These are phyloP conservation scores for Sphaerodactylus townsendi DNA, from an alignment of 2,113 vertebrate species.

Conservation along the genomic window DNA sequence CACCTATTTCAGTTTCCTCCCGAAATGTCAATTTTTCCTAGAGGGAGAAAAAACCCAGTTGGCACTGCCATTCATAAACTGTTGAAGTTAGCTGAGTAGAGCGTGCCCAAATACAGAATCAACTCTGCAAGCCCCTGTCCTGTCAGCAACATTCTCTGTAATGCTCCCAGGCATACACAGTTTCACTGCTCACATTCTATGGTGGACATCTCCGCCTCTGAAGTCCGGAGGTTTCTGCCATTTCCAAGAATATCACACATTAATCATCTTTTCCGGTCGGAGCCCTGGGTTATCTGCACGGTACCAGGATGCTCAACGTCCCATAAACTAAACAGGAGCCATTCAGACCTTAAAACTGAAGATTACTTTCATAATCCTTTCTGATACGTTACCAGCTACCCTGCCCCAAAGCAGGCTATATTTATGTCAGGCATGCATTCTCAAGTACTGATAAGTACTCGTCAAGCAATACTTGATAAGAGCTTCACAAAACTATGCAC, in stretches of 20 bases:
- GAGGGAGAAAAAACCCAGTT: too few relatives aligned
- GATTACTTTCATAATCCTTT: neutral
- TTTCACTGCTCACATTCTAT: neutral
- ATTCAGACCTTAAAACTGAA: neutral
- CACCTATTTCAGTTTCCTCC: too few relatives aligned
- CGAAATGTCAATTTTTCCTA: too few relatives aligned
- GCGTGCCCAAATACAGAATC: neutral
- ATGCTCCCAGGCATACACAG: too few relatives aligned
- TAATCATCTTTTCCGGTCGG: neutral
- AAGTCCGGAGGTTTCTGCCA: neutral
- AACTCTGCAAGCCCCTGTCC: neutral
- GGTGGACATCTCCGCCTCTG: neutral
- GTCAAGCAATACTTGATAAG: too few relatives aligned
- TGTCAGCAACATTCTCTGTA: neutral
- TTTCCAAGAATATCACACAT: neutral
- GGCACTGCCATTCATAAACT: neutral
- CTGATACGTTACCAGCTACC: fast-evolving
- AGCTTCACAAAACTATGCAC: too few relatives aligned
- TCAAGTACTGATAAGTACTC: neutral
- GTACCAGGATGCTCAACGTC: neutral
- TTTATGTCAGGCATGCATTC: fast-evolving
- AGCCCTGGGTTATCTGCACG: neutral
- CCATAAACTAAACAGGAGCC: fast-evolving
- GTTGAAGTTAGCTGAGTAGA: too few relatives aligned
- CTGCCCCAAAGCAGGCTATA: neutral